Evolutionary conservation across 37 sponge, comb jelly and placozoan genomes (phyloP).

Genomic region (Hormiphora californensis): DNA sequence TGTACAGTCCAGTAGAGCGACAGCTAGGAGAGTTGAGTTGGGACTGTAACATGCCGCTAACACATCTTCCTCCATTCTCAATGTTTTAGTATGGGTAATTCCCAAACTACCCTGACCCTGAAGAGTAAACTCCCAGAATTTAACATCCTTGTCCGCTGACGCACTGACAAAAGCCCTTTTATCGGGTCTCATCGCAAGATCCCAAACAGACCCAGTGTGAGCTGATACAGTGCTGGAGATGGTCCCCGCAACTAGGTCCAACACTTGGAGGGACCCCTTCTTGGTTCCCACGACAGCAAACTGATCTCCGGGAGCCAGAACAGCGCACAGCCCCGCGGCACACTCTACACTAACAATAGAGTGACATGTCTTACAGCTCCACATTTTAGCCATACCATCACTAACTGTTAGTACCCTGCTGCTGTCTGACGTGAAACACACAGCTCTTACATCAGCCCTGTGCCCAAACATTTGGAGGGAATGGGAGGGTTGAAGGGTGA

Average conservation of each 20-base stretch:
- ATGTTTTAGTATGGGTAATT: conserved; percentile 64
- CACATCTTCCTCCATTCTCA: conserved; percentile 88
- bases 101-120: conserved; percentile 57
- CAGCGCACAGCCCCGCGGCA: conserved; percentile 67
- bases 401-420: conserved; percentile 64
- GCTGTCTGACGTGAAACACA: conserved; percentile 79
- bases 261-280: conserved; percentile 76
- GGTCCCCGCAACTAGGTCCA: conserved; percentile 64
- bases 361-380: conserved; percentile 64
- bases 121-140: conserved; percentile 97
- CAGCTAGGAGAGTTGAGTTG: conserved; percentile 68
- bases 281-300: conserved; percentile 79
- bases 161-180: conserved; percentile 73
- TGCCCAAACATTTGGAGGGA: background rate
- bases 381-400: conserved; percentile 64
- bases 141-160: conserved; percentile 79
- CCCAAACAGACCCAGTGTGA: conserved; percentile 74
- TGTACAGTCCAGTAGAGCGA: conserved; percentile 90
- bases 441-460: conserved; percentile 57
- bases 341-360: conserved; percentile 70
- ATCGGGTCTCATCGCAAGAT: conserved; percentile 70
- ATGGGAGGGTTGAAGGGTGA: background rate
- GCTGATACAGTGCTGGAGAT: conserved; percentile 65
- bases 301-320: conserved; percentile 85
- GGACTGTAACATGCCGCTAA: conserved; percentile 70